A percentile compares a stretch with the other conserved stretches of the same genome.
These are phyloP conservation scores for Ataeniobius toweri DNA, from an alignment of 2,797 vertebrate species.

Conservation along the genomic window DNA sequence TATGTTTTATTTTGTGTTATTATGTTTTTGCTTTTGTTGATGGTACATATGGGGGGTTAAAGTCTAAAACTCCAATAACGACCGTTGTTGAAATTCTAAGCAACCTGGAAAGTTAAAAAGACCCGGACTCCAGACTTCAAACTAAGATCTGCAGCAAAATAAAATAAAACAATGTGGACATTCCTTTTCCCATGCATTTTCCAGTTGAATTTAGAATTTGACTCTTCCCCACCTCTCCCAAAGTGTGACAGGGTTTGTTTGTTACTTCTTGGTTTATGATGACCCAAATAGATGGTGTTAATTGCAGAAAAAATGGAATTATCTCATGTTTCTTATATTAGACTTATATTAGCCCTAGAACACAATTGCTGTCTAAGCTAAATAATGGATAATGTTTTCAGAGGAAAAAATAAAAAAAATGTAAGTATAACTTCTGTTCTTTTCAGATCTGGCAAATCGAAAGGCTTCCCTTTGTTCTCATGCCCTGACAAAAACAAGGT, in stretches of 20 bases:
- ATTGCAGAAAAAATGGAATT: not conserved
- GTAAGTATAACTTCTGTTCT: not conserved
- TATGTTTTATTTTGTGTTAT: too few relatives aligned
- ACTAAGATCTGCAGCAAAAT: too few relatives aligned
- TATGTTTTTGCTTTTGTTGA: too few relatives aligned
- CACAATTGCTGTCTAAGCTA: not conserved
- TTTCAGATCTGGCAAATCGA: constrained; percentile 87
- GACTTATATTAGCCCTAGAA: not conserved
- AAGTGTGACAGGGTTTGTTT: not conserved
- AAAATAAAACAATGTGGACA: not conserved
- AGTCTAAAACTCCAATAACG: too few relatives aligned
- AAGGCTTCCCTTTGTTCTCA: constrained; percentile 93
- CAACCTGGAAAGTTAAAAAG: too few relatives aligned
- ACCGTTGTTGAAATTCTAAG: too few relatives aligned
- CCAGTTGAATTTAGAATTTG: not conserved
- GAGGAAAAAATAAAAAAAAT: not conserved
- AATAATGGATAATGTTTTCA: not conserved
- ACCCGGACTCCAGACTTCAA: too few relatives aligned
- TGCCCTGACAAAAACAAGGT: constrained; percentile 99
- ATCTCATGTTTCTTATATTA: not conserved
- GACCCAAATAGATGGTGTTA: not conserved
- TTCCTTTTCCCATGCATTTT: not conserved
- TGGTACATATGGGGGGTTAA: too few relatives aligned
- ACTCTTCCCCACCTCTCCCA: too few relatives aligned
- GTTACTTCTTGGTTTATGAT: not conserved